phyloP scores from a whole-genome alignment of 1,140 invertebrate genomes.

The Scaptomyza graminum region DNA sequence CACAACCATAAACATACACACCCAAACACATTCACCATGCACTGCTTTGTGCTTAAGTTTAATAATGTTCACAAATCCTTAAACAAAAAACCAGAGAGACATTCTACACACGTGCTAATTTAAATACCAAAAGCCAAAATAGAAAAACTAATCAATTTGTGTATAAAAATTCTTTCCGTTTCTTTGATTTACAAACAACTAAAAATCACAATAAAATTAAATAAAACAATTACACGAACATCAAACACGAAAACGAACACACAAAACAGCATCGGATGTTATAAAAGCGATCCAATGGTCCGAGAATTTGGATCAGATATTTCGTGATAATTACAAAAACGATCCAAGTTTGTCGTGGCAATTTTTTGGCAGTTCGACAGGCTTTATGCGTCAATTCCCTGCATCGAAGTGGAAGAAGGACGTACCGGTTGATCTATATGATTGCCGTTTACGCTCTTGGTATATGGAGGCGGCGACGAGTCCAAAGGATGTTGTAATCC shows the following conservation, averaged over 20 bases:
- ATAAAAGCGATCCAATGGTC: constrained; percentile 92
- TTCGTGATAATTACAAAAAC: constrained; percentile 93
- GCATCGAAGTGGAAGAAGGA: constrained; percentile 89
- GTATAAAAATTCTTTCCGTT: constrained; percentile 65
- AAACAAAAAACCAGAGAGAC: constrained; percentile 5
- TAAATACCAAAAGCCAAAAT: constrained; percentile 5
- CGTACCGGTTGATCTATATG: constrained; percentile 92
- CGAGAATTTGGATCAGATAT: constrained; percentile 93
- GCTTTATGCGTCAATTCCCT: constrained; percentile 98
- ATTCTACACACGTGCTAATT: constrained; percentile 12
- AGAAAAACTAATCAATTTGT: constrained; percentile 63
- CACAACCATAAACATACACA: constrained; percentile 7
- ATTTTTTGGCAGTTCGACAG: constrained; percentile 97
- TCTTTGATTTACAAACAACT: constrained; percentile 37
- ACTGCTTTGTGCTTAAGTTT: constrained; percentile 50
- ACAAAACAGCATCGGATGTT: constrained; percentile 86
- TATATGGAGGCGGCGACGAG: constrained; percentile 98
- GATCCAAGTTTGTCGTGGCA: constrained; percentile 97
- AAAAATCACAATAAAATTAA: constrained; percentile 13
- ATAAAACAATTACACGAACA: constrained; percentile 61
- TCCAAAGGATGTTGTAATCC: constrained; percentile 97
- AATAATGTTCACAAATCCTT: constrained; percentile 8
- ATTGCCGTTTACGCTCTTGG: constrained; percentile 94
- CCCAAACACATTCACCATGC: constrained; percentile 30
- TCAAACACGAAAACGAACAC: constrained; percentile 84